Evolutionary conservation across 2,888 invertebrate species (phyloP), one percentile per base, ranked within the genome.

Genomic region (Gerosis bhagava): DNA sequence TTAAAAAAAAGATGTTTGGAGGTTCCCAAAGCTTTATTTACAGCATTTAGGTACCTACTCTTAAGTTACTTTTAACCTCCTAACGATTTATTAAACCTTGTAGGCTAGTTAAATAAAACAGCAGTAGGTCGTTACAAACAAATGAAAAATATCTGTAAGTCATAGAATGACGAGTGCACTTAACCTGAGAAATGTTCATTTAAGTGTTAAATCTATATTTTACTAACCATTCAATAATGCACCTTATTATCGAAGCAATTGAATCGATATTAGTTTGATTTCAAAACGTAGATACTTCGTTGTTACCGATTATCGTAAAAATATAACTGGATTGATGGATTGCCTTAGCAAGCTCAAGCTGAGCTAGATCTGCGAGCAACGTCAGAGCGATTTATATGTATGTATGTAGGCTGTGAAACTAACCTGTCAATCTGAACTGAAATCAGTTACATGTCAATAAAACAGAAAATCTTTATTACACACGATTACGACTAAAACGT

Each of bases 271-370:
- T 32, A 1, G 5, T 5, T 1, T 25, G 11, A 2, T 7, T 12
- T 8, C n/a, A 6, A 5, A n/a, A 4, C 0, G n/a, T 29, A 29
- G 3, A 4, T 40, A 24, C 6, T 10, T 22, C 29, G 3, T 24
- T 24, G 7, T 25, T 10, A 3, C 11, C n/a, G n/a, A 32, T 1
- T 16, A 22, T 17, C 7, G 12, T 19, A 42, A 41, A 42, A 42
- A 25, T 32, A 32, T 41, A 42, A 25, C 42, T 41, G 15, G 10
- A 8, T 13, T 32, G 32, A 42, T 42, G 31, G 24, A 42, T 42
- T 24, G 12, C 42, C 19, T 25, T 7, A 22, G n/a, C 16, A 22
- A 22, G 19, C 40, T 41, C 31, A 32, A 41, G 41, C 24, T 24
- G 32, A 32, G 41, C 24, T 25, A 32, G 24, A 42, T 13, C 26